phyloP scores from a whole-genome alignment of 2,888 invertebrate species.

The Brachypterus glaber region DNA sequence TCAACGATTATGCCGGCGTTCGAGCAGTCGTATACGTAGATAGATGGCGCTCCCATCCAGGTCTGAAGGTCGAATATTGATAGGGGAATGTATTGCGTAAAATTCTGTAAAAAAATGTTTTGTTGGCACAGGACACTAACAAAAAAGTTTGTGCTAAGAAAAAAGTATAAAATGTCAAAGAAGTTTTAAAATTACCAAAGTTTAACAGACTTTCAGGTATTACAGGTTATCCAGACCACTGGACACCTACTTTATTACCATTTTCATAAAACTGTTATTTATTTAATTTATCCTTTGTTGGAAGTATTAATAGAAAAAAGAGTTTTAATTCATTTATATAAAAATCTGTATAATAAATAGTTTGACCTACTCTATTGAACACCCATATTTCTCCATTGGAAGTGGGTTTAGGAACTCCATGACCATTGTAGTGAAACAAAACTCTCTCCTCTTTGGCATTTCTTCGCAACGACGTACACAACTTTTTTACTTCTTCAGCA shows the following conservation, averaged over 20 bases:
- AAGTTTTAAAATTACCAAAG: too few species aligned
- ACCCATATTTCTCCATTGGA: slow-evolving; percentile 99
- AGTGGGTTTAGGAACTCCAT: slow-evolving; percentile 97
- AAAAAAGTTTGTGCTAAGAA: slow-evolving; percentile 2
- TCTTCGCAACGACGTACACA: slow-evolving; percentile 85
- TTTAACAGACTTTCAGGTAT: too few species aligned
- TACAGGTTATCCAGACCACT: too few species aligned
- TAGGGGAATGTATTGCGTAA: slow-evolving; percentile 98
- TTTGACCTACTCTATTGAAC: slow-evolving; percentile 84
- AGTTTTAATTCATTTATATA: too few species aligned
- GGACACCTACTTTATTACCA: too few species aligned
- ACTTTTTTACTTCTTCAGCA: slow-evolving; percentile 93
- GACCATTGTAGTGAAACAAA: slow-evolving; percentile 98
- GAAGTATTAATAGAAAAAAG: too few species aligned
- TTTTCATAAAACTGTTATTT: too few species aligned
- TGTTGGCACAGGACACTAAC: too few species aligned
- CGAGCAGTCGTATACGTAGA: slow-evolving; percentile 98
- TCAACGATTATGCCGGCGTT: slow-evolving; percentile 96
- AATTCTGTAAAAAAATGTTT: slow-evolving; percentile 61
- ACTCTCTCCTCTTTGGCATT: slow-evolving; percentile 98
- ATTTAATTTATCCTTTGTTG: too few species aligned
- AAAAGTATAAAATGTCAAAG: too few species aligned
- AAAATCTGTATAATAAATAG: too few species aligned
- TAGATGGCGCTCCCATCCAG: slow-evolving; percentile 99
- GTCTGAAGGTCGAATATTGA: slow-evolving; percentile 97